Evolutionary conservation across 2,113 vertebrate genomes (phyloP), one percentile per base, ranked within the genome.

Genomic region (Haemorhous mexicanus): DNA sequence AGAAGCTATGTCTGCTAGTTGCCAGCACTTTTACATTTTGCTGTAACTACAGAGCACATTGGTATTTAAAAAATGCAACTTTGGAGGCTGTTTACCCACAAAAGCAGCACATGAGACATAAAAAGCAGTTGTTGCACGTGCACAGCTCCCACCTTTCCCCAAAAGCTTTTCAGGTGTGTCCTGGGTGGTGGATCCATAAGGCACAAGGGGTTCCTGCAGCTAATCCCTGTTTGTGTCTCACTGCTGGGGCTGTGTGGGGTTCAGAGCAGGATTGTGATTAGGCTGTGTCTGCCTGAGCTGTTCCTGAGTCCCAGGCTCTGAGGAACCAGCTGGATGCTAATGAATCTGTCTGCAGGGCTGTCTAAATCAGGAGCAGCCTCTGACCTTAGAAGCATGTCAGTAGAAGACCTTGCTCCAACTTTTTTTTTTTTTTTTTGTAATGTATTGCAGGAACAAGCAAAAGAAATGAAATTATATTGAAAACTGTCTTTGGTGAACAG

Each of bases 1-100:
- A 93, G 94, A 59, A 96, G 92, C 69, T 24, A 1, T 32, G 17
- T 30, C 72, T 94, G 81, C 46, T 76, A 8, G n/a, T 47, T 89
- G 89, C 91, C 80, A 63, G 47, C 2, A 1, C 55, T 93, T 82
- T 53, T 33, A 53, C 46, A 15, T 16, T n/a, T 81, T 84, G 78
- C 75, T 95, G 77, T 95, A 96, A 95, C 82, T 95, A 89, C 69
- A 92, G 43, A 80, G 94, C 96, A 87, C 52, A 56, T 78, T 81
- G 84, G 23, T 82, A 21, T 86, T 86, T 88, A 10, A 3, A 63
- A 96, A 95, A 95, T n/a, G 46, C 46, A 43, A 7, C 89, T 94
- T 95, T 89, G 50, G 79, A 78, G 84, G 77, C 72, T 90, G 53
- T 83, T 97, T 77, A 79, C 73, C 69, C 81, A 41, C 80, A 91